Base-by-base conservation (phyloP, 1,140 invertebrate species). In the Metopolophium dirhodum region DNA sequence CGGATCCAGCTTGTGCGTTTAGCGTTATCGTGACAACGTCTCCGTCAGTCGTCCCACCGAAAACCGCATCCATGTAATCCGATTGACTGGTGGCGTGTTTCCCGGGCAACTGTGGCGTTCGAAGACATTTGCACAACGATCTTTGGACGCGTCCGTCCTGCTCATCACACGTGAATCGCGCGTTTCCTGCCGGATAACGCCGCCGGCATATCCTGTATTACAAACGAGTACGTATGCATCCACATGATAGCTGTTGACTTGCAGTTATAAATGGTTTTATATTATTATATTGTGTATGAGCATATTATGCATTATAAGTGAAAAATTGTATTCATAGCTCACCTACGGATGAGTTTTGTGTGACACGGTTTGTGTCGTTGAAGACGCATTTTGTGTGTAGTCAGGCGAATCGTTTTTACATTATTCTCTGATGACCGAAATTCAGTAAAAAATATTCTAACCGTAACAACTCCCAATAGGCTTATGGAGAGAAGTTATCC, bases 381-480 rank as follows among this genome's bases (percentile, higher is more conserved):
- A 18, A 35, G 4, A 68, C 1, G 30, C 30, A n/a, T n/a, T 3
- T 68, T 68, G 26, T 61, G 57, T 61, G 57, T n/a, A n/a, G 30
- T 14, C 61, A 4, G 14, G 4, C 0, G 14, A 7, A 77, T n/a
- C 61, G n/a, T 77, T 14, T 1, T 68, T 0, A n/a, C 18, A n/a
- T 11, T 20, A 77, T 18, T 14, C n/a, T n/a, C n/a, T 7, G 7
- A 9, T 77, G 30, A 18, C 4, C 6, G 14, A 18, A n/a, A n/a
- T n/a, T n/a, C n/a, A n/a, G 14, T 6, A n/a, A 68, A 77, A 6
- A 77, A 18, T n/a, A 18, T n/a, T 68, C 11, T n/a, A 77, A n/a
- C 4, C 30, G 3, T 7, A 4, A 68, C 61, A 4, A 18, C 11
- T 1, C 14, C 2, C 6, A 0, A n/a, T 1, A 30, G 30, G 3